A percentile compares a stretch with the other conserved stretches of the same genome.
Conservation (phyloP, 2,888 invertebrate species). For the Aproaerema taeniolella region DNA sequence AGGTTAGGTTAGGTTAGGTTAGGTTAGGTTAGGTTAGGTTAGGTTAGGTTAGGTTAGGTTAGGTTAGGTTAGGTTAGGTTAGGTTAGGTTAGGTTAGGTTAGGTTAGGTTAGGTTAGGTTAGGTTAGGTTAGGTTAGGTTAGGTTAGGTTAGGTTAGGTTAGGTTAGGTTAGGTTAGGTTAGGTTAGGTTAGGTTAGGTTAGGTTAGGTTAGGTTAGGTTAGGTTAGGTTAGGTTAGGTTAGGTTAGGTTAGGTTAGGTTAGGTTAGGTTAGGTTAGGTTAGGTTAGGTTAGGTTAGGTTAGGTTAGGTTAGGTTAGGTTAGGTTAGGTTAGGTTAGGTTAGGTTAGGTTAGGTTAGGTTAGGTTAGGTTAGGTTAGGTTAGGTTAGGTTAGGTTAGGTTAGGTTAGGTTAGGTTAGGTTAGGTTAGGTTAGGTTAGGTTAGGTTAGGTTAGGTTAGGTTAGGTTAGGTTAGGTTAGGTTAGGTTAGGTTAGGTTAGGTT, state of each 20-base stretch:
- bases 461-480: constrained; percentile 12
- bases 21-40: constrained; percentile 16
- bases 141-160: constrained; percentile 16
- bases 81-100: constrained; percentile 16
- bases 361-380: constrained; percentile 21
- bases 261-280: constrained; percentile 23
- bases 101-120: constrained; percentile 16
- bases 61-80: constrained; percentile 16
- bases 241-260: constrained; percentile 22
- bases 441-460: constrained; percentile 15
- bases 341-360: constrained; percentile 20
- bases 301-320: constrained; percentile 21
- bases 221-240: constrained; percentile 20
- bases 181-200: constrained; percentile 19
- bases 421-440: constrained; percentile 16
- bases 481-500: constrained; percentile 9
- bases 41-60: constrained; percentile 16
- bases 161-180: constrained; percentile 16
- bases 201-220: constrained; percentile 21
- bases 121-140: constrained; percentile 16
- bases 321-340: constrained; percentile 20
- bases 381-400: constrained; percentile 18
- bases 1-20: constrained; percentile 15
- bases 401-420: constrained; percentile 14
- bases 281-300: constrained; percentile 22